Conservation (phyloP, 2,113 vertebrate genomes). For the Paradoxurus hermaphroditus region DNA sequence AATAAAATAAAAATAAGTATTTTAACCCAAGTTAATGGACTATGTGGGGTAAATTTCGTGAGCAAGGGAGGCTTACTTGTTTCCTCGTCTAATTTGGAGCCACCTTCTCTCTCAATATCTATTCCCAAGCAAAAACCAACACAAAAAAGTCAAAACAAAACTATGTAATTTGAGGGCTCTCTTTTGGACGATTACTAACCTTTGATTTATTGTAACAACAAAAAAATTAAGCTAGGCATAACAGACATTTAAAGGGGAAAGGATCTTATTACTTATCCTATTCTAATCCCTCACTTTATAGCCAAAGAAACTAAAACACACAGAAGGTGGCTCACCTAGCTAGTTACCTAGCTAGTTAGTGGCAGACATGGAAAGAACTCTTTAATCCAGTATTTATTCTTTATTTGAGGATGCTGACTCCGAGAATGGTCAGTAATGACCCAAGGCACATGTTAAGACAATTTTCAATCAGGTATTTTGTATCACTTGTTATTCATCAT, state of each 20-base stretch:
- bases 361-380: not conserved
- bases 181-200: not conserved
- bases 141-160: not conserved
- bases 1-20: not conserved
- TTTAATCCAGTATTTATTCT: not conserved
- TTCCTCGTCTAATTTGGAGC: not conserved
- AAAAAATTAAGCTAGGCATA: not conserved
- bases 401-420: not conserved
- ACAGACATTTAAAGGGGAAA: not conserved
- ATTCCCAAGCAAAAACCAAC: not conserved
- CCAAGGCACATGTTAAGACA: not conserved
- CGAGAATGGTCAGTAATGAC: conserved; percentile 20
- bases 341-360: not conserved
- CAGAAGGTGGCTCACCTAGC: not conserved
- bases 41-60: not conserved
- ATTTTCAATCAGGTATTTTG: conserved; percentile 30
- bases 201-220: not conserved
- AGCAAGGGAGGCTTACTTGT: not conserved
- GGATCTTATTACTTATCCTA: not conserved
- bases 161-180: not conserved
- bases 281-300: not conserved
- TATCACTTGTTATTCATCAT: conserved; percentile 3
- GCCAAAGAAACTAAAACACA: not conserved
- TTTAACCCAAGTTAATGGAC: not conserved
- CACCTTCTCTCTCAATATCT: not conserved